A percentile compares a stretch with the other conserved stretches of the same genome.
Evolutionary conservation across 2,888 invertebrate species (phyloP).

Genomic region (Hemistola chrysoprasaria): DNA sequence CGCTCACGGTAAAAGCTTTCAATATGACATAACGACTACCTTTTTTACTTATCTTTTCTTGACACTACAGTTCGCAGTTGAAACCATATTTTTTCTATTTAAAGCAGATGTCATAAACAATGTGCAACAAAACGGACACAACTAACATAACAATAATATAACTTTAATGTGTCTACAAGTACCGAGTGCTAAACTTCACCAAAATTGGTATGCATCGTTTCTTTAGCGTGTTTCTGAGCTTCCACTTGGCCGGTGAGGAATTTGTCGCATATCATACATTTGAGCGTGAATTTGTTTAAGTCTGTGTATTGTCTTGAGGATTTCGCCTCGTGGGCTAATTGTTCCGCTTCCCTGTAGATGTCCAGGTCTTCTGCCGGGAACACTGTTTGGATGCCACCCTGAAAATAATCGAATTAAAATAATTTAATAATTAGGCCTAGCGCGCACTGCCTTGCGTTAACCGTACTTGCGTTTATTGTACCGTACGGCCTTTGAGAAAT

Average conservation of each 20-base stretch:
- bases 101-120: slow-evolving; percentile 9
- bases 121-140: slow-evolving; percentile 30
- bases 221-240: slow-evolving; percentile 92
- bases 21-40: no score
- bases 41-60: no score
- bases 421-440: slow-evolving; percentile 1
- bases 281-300: slow-evolving; percentile 91
- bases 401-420: slow-evolving; percentile 20
- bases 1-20: no score
- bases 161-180: neutral
- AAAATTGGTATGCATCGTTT: slow-evolving; percentile 91
- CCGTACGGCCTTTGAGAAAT: no score
- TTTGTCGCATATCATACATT: slow-evolving; percentile 91
- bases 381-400: slow-evolving; percentile 90
- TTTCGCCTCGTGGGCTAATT: slow-evolving; percentile 93
- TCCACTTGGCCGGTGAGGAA: slow-evolving; percentile 90
- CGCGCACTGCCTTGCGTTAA: no score
- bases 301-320: slow-evolving; percentile 95
- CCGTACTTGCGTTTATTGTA: no score
- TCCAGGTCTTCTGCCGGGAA: slow-evolving; percentile 89
- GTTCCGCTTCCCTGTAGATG: slow-evolving; percentile 90
- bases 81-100: no score
- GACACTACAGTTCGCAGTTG: no score
- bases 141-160: slow-evolving; percentile 24
- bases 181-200: slow-evolving; percentile 85